Evolutionary conservation across 1,140 invertebrate genomes (phyloP), one percentile per base, ranked within the genome.

Genomic region (Phymorhynchus buccinoides): DNA sequence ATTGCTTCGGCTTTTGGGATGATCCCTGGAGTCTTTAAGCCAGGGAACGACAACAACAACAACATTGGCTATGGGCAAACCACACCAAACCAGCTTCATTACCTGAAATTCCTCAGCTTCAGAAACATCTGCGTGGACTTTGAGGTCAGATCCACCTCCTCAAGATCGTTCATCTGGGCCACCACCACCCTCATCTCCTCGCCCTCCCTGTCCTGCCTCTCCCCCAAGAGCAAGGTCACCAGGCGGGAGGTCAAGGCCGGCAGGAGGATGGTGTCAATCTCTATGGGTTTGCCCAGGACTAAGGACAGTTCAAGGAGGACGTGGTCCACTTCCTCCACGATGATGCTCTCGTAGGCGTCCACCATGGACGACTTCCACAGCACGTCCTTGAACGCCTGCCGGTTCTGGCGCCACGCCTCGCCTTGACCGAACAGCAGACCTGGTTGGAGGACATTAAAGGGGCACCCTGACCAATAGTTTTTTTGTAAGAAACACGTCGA

Each of bases 371-470:
- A 30, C 7, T 80, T 82, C 41, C 84, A 71, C 66, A 87, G 30
- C 18, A 80, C 86, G 32, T 78, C 66, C 56, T 83, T 84, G 68
- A 87, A 84, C 37, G 86, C 86, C 12, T 44, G 41, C 6, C 84
- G 84, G 75, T 87, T 87, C 52, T 87, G 82, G 44, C 79, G 56
- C 86, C 86, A 87, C 56, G 30, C n/a, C 18, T 85, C 84, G 16
- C 86, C 86, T 32, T 44, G 62, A 6, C 86, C 86, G 82, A 87
- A 87, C 35, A 87, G 81, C n/a, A 87, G 78, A 62, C 86, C 86
- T 87, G 66, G 22, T 32, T 6, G 22, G 22, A 27, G 4, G 22
- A 27, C 1, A 18, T 48, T 62, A 27, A 27, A 22, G 22, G 12
- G 56, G n/a, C n/a, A n/a, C n/a, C n/a, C n/a, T n/a, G n/a, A n/a